Evolutionary conservation across 2,113 vertebrate genomes (phyloP).

Genomic region (Epinephelus lanceolatus): DNA sequence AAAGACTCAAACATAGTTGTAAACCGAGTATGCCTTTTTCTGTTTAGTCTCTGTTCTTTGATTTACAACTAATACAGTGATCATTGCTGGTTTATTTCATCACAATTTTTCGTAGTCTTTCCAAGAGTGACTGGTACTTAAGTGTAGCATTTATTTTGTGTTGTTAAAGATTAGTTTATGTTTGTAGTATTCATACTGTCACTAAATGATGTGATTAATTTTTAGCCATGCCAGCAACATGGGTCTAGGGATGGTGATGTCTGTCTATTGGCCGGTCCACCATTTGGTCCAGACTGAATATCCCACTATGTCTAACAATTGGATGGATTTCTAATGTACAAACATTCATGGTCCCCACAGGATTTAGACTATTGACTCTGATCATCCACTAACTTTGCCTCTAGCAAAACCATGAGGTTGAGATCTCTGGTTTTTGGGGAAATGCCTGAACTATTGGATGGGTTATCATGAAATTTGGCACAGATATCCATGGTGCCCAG

Average conservation of each 20-base stretch:
- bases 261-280: neutral
- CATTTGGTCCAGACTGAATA: neutral
- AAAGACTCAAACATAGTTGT: neutral
- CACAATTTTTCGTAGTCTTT: neutral
- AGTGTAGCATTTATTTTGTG: neutral
- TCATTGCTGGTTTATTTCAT: neutral
- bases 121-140: neutral
- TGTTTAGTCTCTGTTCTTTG: neutral
- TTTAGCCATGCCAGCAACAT: neutral
- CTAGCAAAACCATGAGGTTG: neutral
- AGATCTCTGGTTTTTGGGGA: neutral
- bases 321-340: neutral
- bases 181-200: neutral
- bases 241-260: neutral
- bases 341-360: neutral
- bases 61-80: neutral
- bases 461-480: neutral
- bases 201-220: neutral
- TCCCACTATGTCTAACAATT: neutral
- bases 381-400: neutral
- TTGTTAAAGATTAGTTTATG: neutral
- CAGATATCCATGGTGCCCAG: neutral
- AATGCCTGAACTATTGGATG: neutral
- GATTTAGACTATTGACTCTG: neutral
- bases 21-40: neutral